Conservation (phyloP, 1,140 invertebrate species). For the Hycleus cichorii region DNA sequence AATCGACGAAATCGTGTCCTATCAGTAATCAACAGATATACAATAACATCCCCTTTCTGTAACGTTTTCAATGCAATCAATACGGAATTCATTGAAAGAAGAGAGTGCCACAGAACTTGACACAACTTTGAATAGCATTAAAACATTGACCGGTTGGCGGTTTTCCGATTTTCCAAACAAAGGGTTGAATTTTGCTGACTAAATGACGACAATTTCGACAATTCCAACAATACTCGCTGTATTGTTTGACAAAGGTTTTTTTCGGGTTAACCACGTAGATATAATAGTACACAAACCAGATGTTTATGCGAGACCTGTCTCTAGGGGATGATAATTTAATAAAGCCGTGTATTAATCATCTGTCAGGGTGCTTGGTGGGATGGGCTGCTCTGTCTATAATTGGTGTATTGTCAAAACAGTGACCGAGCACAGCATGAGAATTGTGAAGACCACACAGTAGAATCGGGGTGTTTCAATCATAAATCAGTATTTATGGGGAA, state of each 20-base stretch:
- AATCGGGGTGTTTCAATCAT: slow-evolving; percentile 2
- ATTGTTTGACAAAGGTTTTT: neutral
- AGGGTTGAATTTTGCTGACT: slow-evolving; percentile 15
- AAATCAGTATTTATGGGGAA: neutral
- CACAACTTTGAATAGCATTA: slow-evolving; percentile 12
- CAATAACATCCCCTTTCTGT: slow-evolving; percentile 20
- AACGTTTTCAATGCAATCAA: slow-evolving; percentile 19
- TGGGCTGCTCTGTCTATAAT: slow-evolving; percentile 31
- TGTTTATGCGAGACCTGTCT: slow-evolving; percentile 13
- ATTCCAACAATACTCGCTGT: neutral
- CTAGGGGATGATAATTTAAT: slow-evolving; percentile 35
- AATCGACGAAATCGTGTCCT: slow-evolving; percentile 29
- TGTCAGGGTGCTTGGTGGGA: slow-evolving; percentile 30
- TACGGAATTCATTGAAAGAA: slow-evolving; percentile 15
- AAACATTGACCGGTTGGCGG: slow-evolving; percentile 2
- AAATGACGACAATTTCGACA: slow-evolving; percentile 5
- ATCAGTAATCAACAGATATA: slow-evolving; percentile 32
- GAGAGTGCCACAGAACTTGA: slow-evolving; percentile 3
- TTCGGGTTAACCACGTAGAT: neutral
- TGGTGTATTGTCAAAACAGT: slow-evolving; percentile 35
- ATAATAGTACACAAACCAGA: slow-evolving; percentile 1
- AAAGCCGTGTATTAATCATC: slow-evolving; percentile 33
- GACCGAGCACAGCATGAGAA: slow-evolving; percentile 18
- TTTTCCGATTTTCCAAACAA: slow-evolving; percentile 1
- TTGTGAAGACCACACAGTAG: slow-evolving; percentile 24